These are phyloP conservation scores for Psilanteris sp. DNA, from an alignment of 1,140 invertebrate species.

Conservation along the genomic window DNA sequence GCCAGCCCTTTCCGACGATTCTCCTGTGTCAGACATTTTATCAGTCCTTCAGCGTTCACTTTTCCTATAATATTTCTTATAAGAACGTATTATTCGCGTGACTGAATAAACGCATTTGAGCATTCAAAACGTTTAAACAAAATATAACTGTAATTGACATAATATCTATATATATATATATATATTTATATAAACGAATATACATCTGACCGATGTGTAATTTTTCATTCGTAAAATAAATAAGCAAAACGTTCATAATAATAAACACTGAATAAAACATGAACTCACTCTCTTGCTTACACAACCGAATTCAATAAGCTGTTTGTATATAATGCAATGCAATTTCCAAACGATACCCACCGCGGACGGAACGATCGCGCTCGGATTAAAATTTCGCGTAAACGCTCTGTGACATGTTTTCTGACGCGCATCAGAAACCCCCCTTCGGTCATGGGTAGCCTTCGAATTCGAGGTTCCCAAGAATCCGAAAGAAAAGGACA, in stretches of 20 bases:
- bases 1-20: conserved; percentile 20
- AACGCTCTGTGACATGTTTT: conserved; percentile 1
- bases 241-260: too few relatives aligned
- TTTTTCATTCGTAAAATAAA: too few relatives aligned
- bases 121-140: too few relatives aligned
- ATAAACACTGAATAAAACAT: too few relatives aligned
- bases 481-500: conserved; percentile 26
- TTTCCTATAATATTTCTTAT: conserved; percentile 8
- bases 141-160: too few relatives aligned
- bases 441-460: conserved; percentile 1
- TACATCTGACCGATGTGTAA: too few relatives aligned
- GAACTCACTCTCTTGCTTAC: neutral
- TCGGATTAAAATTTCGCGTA: conserved; percentile 3
- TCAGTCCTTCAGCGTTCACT: conserved; percentile 27
- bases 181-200: too few relatives aligned
- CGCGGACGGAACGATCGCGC: neutral
- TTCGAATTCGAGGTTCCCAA: conserved; percentile 11
- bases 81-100: too few relatives aligned
- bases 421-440: conserved; percentile 8
- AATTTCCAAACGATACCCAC: neutral
- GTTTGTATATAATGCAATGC: neutral
- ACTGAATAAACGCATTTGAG: too few relatives aligned
- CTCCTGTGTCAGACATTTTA: conserved; percentile 45
- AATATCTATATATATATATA: too few relatives aligned
- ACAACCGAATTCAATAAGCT: neutral